phyloP scores from a whole-genome alignment of 2,797 vertebrate species.

The Pseudomugil tenellus region DNA sequence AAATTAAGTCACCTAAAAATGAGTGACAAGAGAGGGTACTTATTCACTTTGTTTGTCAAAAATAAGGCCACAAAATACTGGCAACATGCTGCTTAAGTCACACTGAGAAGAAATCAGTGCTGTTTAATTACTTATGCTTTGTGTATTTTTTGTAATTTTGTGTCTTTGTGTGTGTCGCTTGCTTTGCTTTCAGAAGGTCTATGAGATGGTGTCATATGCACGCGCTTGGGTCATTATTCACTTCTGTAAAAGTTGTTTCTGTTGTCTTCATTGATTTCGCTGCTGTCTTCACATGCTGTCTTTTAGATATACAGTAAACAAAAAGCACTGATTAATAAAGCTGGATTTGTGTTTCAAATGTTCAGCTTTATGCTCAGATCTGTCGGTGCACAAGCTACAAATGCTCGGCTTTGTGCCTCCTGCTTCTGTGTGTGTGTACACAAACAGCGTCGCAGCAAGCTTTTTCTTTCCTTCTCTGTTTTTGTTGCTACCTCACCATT shows the following conservation, averaged over 20 bases:
- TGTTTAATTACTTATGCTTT: conserved; percentile 32
- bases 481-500: conserved; percentile 60
- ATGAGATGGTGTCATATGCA: conserved; percentile 34
- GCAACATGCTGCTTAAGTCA: conserved; percentile 9
- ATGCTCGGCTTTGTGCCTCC: conserved; percentile 53
- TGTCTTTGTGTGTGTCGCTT: neutral
- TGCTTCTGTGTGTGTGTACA: conserved; percentile 37
- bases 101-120: conserved; percentile 27
- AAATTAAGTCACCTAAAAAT: conserved; percentile 21
- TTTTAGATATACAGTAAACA: conserved; percentile 53
- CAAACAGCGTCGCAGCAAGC: conserved; percentile 45
- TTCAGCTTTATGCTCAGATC: conserved; percentile 62
- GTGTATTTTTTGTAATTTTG: conserved; percentile 32
- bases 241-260: conserved; percentile 45
- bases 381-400: conserved; percentile 62
- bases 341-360: conserved; percentile 67
- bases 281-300: conserved; percentile 49
- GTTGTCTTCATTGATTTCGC: conserved; percentile 42
- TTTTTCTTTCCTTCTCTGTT: conserved; percentile 47
- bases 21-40: neutral
- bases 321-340: conserved; percentile 61
- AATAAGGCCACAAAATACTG: conserved; percentile 9
- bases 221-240: conserved; percentile 49
- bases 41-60: conserved; percentile 13
- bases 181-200: conserved; percentile 24